Conservation (phyloP, 2,888 invertebrate genomes). For the Chironomus riparius region DNA sequence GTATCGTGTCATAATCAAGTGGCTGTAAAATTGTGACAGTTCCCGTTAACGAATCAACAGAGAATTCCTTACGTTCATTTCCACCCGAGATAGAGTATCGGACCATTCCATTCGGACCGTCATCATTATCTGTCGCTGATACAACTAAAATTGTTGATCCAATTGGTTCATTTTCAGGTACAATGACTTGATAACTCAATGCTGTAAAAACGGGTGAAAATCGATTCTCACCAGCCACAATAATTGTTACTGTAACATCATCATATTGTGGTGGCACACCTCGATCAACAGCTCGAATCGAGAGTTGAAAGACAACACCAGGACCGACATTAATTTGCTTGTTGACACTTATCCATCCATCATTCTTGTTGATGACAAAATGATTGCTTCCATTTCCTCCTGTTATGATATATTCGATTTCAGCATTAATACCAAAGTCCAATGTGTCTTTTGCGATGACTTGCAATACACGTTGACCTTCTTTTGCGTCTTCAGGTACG, state of each 20-base stretch:
- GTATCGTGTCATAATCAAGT: conserved; percentile 78
- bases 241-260: conserved; percentile 60
- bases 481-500: conserved; percentile 64
- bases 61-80: conserved; percentile 70
- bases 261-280: conserved; percentile 82
- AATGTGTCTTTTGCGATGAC: conserved; percentile 65
- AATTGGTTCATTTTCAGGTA: conserved; percentile 82
- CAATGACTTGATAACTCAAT: conserved; percentile 76
- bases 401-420: conserved; percentile 66
- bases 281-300: conserved; percentile 69
- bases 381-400: conserved; percentile 69
- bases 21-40: conserved; percentile 68
- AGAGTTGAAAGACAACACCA: conserved; percentile 57
- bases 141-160: conserved; percentile 79
- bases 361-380: conserved; percentile 63
- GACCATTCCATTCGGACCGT: conserved; percentile 83
- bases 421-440: conserved; percentile 83
- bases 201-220: conserved; percentile 74
- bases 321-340: conserved; percentile 45
- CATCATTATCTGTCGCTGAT: conserved; percentile 74
- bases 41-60: conserved; percentile 67
- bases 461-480: conserved; percentile 63
- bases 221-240: conserved; percentile 77
- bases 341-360: conserved; percentile 72
- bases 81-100: conserved; percentile 76